Evolutionary conservation across 2,888 invertebrate genomes (phyloP).

Genomic region (Chrysotoxum bicinctum): DNA sequence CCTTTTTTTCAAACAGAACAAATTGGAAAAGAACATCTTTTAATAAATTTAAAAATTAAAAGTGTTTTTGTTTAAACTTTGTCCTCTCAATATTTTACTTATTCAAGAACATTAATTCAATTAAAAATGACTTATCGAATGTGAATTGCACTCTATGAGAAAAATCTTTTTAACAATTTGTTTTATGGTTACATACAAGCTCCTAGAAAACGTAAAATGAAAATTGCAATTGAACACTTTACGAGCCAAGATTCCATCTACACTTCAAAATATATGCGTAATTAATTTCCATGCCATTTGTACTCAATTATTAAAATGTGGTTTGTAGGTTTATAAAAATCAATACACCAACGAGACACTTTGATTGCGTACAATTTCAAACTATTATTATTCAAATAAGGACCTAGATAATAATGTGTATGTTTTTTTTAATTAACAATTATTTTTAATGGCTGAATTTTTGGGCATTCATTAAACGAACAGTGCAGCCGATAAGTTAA

Average conservation of each 20-base stretch:
- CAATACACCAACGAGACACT: too few species aligned
- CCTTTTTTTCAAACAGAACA: not conserved
- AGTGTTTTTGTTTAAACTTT: not conserved
- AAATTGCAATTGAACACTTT: constrained; percentile 36
- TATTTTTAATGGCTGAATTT: not conserved
- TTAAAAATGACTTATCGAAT: not conserved
- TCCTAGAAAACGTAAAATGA: not conserved
- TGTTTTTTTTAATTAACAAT: not conserved
- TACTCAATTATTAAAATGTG: constrained; percentile 35
- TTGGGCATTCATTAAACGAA: not conserved
- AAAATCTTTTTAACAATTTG: not conserved
- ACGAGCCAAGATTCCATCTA: constrained; percentile 51
- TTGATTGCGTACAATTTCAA: constrained; percentile 32
- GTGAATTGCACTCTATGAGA: not conserved
- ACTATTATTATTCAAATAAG: constrained; percentile 34
- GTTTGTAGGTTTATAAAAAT: constrained; percentile 40
- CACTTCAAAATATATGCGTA: constrained; percentile 53
- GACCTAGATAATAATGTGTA: too few species aligned
- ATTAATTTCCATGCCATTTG: constrained; percentile 64
- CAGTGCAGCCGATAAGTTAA: not conserved
- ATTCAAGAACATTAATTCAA: not conserved
- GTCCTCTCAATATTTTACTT: not conserved
- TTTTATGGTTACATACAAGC: not conserved
- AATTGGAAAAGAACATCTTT: not conserved
- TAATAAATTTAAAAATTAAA: not conserved